Evolutionary conservation across 1,140 invertebrate species (phyloP), one percentile per base, ranked within the genome.

Genomic region (Meloidogyne chitwoodi): DNA sequence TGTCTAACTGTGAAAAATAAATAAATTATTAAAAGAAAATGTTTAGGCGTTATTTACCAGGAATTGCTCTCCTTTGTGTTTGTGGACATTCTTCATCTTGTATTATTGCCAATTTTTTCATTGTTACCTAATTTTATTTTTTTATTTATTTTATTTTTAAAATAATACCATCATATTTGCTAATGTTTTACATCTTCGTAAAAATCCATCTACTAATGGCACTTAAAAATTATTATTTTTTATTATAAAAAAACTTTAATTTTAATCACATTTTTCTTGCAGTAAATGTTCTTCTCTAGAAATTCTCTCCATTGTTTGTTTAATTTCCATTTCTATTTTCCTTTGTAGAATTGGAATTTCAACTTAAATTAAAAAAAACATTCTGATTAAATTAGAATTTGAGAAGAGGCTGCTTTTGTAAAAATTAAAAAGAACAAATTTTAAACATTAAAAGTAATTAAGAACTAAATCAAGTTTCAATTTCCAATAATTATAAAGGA

Each of bases 91-190:
- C 56, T 24, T 73, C 70, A 69, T 85, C 84, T 63, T 85, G 84
- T 14, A 85, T 81, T 80, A 87, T 81, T 11, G 85, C 85, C 27
- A 86, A 65, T 61, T 87, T 86, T 69, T 87, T 86, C 85, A 86
- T 86, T 34, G 85, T 86, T 16, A 83, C 84, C 81, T 19, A 80
- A 76, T 77, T 22, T 31, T 1, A n/a, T 68, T 14, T 67, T 22
- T 24, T 73, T 31, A 76, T 76, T 48, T n/a, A n/a, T 26, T 14
- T 38, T 31, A 12, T 8, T 10, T 19, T n/a, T 26, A 8, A 31
- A 65, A 22, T 56, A 44, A 4, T 14, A 79, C 70, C 77, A 78
- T 79, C 78, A 78, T 77, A 64, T 85, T 85, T 3, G 84, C 84
- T 6, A 85, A 61, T 27, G 80, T 83, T 74, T 85, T 85, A 75